Conservation (phyloP, 2,797 vertebrate genomes). For the Centroberyx gerrardi region DNA sequence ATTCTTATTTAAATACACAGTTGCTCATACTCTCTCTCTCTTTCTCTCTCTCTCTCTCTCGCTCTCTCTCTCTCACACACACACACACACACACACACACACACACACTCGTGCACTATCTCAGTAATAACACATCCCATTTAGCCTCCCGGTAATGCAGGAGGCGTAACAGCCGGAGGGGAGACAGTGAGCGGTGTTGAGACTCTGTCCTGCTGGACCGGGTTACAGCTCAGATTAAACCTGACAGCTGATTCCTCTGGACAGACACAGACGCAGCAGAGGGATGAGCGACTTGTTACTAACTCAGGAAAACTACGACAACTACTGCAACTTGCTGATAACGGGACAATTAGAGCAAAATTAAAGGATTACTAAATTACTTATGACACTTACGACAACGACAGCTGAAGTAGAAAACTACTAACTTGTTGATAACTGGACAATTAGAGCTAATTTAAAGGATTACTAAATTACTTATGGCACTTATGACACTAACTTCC, state of each 20-base stretch:
- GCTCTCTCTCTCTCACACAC: neutral
- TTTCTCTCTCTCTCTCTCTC: too few species aligned
- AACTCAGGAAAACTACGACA: too few species aligned
- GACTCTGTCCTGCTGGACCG: conserved; percentile 31
- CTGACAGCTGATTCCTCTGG: conserved; percentile 36
- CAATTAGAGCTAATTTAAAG: conserved; percentile 2
- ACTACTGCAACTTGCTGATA: too few species aligned
- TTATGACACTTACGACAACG: too few species aligned
- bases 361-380: too few species aligned
- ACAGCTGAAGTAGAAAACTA: conserved; percentile 39
- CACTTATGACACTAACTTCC: too few species aligned
- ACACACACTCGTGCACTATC: neutral
- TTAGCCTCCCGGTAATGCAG: neutral
- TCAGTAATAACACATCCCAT: neutral
- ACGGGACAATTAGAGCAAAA: too few species aligned
- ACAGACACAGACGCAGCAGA: conserved; percentile 1
- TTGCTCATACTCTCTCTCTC: too few species aligned
- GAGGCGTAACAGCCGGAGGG: conserved; percentile 38
- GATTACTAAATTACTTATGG: too few species aligned
- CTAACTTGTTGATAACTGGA: conserved; percentile 24
- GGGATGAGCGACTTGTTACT: too few species aligned
- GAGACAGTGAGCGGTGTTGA: conserved; percentile 18
- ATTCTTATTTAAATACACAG: too few species aligned
- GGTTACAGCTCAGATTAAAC: conserved; percentile 43
- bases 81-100: conserved; percentile 4